Percentiles rank a stretch among this genome's conserved stretches.
Evolutionary conservation across 2,888 invertebrate genomes (phyloP).

Genomic region (Pherbina coryleti): DNA sequence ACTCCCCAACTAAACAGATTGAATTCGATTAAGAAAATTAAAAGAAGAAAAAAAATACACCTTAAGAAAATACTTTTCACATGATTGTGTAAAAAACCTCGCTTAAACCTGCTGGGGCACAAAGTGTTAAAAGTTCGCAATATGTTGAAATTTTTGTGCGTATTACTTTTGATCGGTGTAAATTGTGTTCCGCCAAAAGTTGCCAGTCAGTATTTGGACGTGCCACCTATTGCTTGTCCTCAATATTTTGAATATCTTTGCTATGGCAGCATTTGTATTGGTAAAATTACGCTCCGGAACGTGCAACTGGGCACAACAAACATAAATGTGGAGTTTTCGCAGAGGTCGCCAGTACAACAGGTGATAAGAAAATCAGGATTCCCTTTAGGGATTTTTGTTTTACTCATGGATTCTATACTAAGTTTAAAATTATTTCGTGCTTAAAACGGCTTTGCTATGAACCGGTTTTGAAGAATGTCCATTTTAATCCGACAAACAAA

Average conservation of each 20-base stretch:
- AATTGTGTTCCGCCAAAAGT: neutral
- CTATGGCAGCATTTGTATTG: constrained; percentile 49
- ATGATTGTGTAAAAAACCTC: neutral
- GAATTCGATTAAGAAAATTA: too few relatives aligned
- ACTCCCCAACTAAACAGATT: too few relatives aligned
- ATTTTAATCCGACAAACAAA: too few relatives aligned
- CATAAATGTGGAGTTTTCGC: constrained; percentile 55
- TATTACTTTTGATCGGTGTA: neutral
- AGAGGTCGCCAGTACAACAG: constrained; percentile 48
- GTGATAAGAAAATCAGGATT: constrained; percentile 47
- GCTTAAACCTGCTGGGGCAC: neutral
- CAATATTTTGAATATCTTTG: constrained; percentile 54
- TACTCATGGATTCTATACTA: too few relatives aligned
- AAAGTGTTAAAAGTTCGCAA: neutral
- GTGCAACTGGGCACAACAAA: constrained; percentile 39
- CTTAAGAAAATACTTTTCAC: neutral
- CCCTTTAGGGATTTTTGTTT: too few relatives aligned
- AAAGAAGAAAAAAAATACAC: too few relatives aligned
- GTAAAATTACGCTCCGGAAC: constrained; percentile 50
- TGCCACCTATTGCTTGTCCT: constrained; percentile 57
- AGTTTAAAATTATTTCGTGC: too few relatives aligned
- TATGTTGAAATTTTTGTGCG: neutral
- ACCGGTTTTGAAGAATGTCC: too few relatives aligned
- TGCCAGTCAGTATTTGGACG: constrained; percentile 35
- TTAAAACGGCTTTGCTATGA: too few relatives aligned